Evolutionary conservation across 2,113 vertebrate species (phyloP).

Genomic region (Pterocles orientalis): DNA sequence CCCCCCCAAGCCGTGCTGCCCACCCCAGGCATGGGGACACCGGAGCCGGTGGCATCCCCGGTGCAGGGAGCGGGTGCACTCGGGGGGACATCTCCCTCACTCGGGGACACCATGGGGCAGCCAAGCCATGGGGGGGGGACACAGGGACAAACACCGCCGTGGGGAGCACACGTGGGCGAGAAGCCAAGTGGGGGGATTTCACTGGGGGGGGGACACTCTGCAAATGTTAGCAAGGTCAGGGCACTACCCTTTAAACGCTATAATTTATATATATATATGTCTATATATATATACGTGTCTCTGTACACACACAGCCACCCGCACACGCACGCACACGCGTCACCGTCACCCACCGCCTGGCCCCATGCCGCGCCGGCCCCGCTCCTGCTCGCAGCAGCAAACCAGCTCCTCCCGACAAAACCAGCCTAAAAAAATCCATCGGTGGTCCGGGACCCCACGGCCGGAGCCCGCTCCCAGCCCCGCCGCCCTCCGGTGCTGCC

Average conservation of each 20-base stretch:
- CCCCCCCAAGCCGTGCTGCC: background rate
- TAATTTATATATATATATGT: constrained; percentile 47
- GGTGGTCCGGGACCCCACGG: background rate
- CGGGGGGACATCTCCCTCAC: background rate
- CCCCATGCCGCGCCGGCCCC: background rate
- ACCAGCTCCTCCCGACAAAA: background rate
- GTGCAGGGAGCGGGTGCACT: background rate
- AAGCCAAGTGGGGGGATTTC: constrained; percentile 15
- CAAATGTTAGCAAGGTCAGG: constrained; percentile 66
- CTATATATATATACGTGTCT: constrained; percentile 1
- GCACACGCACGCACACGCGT: background rate
- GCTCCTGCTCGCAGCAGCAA: constrained; percentile 24
- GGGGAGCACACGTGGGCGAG: background rate
- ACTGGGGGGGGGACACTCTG: background rate
- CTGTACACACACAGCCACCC: background rate
- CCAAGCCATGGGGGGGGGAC: background rate
- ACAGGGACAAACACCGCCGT: background rate
- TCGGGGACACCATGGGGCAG: background rate
- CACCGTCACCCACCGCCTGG: constrained; percentile 38
- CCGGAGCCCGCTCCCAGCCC: background rate
- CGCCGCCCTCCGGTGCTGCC: background rate
- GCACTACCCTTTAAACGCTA: constrained; percentile 62
- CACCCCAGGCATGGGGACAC: background rate
- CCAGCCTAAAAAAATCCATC: constrained; percentile 4
- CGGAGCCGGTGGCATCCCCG: background rate